Evolutionary conservation across 2,797 vertebrate genomes (phyloP), one percentile per base, ranked within the genome.

Genomic region (Tamandua tetradactyla): DNA sequence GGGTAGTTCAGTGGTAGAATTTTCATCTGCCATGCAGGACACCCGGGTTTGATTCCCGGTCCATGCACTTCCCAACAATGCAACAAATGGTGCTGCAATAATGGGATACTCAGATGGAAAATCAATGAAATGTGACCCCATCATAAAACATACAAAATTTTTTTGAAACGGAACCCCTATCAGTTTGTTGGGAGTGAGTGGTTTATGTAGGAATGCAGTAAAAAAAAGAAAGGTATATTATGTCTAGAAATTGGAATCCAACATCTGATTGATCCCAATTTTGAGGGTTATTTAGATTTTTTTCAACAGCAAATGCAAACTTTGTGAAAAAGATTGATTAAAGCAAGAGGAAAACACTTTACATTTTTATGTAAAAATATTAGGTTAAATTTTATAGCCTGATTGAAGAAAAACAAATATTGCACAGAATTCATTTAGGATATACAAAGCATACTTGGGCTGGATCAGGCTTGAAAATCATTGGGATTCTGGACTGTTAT

Each of bases 271-370:
- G 27, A 83, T 87, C 74, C 32, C 22, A 71, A 30, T 78, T 80
- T 47, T 72, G 14, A 92, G 92, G 86, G 47, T 4, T 86, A 64
- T 32, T 61, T 75, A 91, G 30, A 44, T 49, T n/a, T 37, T 64
- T n/a, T 82, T 72, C 49, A 52, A 88, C 92, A 83, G 9, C 32
- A 95, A 89, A 92, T 32, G 66, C 44, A 59, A 83, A 91, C 15
- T 72, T 66, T 68, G 27, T 49, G 82, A 89, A 81, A 64, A 85
- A n/a, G 3, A 0, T 49, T 78, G 30, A 61, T 52, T 89, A 32
- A 20, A 66, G 2, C 4, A 44, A 82, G 62, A 59, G 14, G 6
- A 86, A 89, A 55, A 10, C 11, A 44, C 10, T 52, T 17, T 68
- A 32, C 23, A 89, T 42, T 71, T 82, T 20, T 71, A 4, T 52